Conservation (phyloP, 2,888 invertebrate genomes). For the Ametastegia equiseti region DNA sequence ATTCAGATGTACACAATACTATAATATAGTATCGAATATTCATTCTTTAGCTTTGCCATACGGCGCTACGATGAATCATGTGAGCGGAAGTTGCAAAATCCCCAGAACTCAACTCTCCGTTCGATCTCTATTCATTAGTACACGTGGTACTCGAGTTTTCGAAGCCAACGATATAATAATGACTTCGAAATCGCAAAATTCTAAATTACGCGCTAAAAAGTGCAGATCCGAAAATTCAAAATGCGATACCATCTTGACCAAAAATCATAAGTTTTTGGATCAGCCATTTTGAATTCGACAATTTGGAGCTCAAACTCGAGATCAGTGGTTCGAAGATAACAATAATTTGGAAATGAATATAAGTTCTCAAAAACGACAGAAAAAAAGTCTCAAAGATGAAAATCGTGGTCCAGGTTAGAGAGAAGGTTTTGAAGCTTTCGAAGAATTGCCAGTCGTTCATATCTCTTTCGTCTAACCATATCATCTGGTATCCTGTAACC, state of each 20-base stretch:
- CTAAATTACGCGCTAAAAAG: background rate
- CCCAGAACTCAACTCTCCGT: background rate
- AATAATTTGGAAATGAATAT: no score
- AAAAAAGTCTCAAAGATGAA: no score
- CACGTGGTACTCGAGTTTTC: background rate
- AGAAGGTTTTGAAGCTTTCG: background rate
- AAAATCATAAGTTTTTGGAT: background rate
- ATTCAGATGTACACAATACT: no score
- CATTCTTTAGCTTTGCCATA: background rate
- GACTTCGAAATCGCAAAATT: background rate
- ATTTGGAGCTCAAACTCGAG: no score
- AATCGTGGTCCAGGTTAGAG: background rate
- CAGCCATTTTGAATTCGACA: no score
- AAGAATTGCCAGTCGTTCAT: background rate
- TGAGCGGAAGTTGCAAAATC: slow-evolving; percentile 10
- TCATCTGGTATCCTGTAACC: background rate
- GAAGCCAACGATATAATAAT: background rate
- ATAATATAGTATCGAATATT: no score
- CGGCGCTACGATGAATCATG: background rate
- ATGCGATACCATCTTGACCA: background rate
- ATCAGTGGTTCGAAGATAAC: no score
- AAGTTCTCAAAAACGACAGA: no score
- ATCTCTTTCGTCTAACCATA: background rate
- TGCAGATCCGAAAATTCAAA: background rate
- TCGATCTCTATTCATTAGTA: slow-evolving; percentile 8